phyloP scores from a whole-genome alignment of 2,797 vertebrate genomes.

The Bradypus variegatus region DNA sequence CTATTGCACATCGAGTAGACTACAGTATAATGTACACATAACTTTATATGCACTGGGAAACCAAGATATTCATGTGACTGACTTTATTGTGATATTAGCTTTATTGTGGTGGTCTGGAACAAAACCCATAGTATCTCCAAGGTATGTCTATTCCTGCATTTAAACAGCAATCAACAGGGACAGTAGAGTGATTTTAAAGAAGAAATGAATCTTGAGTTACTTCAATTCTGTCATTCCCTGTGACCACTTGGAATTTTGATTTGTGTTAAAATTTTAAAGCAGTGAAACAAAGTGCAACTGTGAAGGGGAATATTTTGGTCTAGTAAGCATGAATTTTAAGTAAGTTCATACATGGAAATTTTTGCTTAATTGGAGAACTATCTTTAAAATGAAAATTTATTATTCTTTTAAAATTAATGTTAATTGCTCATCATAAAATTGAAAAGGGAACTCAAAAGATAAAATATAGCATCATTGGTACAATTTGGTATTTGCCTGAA shows the following conservation, averaged over 20 bases:
- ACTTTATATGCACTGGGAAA: too few species aligned
- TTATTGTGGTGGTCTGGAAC: too few species aligned
- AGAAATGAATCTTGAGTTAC: not conserved
- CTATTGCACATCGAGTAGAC: too few species aligned
- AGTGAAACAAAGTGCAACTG: not conserved
- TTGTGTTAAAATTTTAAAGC: slow-evolving; percentile 5
- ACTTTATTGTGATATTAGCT: too few species aligned
- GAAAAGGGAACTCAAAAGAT: slow-evolving; percentile 33
- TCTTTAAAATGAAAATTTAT: slow-evolving; percentile 35
- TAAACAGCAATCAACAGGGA: not conserved
- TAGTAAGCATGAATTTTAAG: not conserved
- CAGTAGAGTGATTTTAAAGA: not conserved
- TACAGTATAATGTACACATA: too few species aligned
- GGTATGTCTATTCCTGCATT: not conserved
- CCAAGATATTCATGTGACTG: too few species aligned
- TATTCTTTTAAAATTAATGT: slow-evolving; percentile 22
- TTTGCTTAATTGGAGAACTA: slow-evolving; percentile 32
- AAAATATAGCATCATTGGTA: slow-evolving; percentile 5
- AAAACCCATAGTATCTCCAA: too few species aligned
- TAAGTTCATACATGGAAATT: not conserved
- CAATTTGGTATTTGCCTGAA: slow-evolving; percentile 31
- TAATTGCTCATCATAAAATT: not conserved
- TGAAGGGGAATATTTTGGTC: not conserved
- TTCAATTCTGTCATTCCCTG: not conserved
- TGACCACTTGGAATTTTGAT: not conserved